A percentile compares a stretch with the other conserved stretches of the same genome.
These are phyloP conservation scores for Trichomycterus rosablanca DNA, from an alignment of 2,113 vertebrate genomes.

Conservation along the genomic window DNA sequence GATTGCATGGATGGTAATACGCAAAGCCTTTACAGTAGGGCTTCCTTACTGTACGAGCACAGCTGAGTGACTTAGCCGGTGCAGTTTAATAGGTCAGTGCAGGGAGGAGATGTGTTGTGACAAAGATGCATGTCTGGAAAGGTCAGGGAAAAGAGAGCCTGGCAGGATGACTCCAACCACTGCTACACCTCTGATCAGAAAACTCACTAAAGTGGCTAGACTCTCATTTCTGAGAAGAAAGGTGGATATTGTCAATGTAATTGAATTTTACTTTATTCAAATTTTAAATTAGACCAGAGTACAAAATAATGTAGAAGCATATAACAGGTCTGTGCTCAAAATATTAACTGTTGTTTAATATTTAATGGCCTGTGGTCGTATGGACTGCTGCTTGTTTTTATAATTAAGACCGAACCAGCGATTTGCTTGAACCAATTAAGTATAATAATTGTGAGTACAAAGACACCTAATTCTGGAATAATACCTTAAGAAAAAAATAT, in stretches of 20 bases:
- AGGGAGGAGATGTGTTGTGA: slow-evolving; percentile 47
- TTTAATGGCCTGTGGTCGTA: too few relatives aligned
- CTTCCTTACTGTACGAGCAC: neutral
- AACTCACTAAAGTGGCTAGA: slow-evolving; percentile 10
- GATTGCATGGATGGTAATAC: too few relatives aligned
- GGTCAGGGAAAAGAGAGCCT: slow-evolving; percentile 39
- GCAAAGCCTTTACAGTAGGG: slow-evolving; percentile 7
- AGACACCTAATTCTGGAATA: too few relatives aligned
- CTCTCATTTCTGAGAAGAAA: neutral
- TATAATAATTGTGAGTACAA: too few relatives aligned
- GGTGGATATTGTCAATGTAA: neutral
- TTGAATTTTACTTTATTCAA: neutral
- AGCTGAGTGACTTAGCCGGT: slow-evolving; percentile 26
- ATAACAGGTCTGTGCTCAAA: too few relatives aligned
- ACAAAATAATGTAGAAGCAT: too few relatives aligned
- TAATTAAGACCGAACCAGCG: too few relatives aligned
- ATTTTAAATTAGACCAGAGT: neutral
- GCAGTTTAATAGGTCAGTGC: slow-evolving; percentile 46
- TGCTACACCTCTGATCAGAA: slow-evolving; percentile 22
- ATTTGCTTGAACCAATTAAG: too few relatives aligned
- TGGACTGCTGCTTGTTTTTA: too few relatives aligned
- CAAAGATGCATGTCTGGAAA: slow-evolving; percentile 42
- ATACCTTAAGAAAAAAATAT: too few relatives aligned
- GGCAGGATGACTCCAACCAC: slow-evolving; percentile 55
- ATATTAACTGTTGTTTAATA: too few relatives aligned